Evolutionary conservation across 2,797 vertebrate species (phyloP), one percentile per base, ranked within the genome.

Genomic region (Oryzias sinensis): DNA sequence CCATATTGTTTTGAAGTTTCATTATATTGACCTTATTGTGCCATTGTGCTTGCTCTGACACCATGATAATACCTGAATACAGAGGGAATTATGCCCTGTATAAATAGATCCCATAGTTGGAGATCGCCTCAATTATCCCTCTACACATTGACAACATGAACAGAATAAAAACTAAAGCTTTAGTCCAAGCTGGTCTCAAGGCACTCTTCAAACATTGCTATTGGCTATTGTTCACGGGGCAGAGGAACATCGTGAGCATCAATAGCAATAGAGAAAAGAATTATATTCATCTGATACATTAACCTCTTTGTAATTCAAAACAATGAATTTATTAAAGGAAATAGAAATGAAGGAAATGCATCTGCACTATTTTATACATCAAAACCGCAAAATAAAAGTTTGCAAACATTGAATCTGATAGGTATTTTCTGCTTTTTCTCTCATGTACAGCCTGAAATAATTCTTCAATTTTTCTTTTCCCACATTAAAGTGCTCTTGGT

Each of bases 11-110:
- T 89, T 89, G 84, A 72, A 81, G 85, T 90, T 90, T 90, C 88
- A 90, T 90, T 89, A 88, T 89, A 88, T 89, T 90, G 89, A 88
- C 88, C 89, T 89, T 89, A 90, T 90, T 90, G 87, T 89, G 88
- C 86, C 83, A 88, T 90, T 89, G 89, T 90, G 77, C 82, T 56
- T 81, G 83, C 82, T 74, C 85, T 90, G 89, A 89, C 89, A 90
- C 87, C 88, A 84, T 82, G 85, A 90, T 90, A 90, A 90, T 85
- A 87, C 86, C 84, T 90, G 88, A 88, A 90, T 90, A 83, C 84
- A 76, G 85, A 80, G 84, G 86, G 87, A 90, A 89, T 90, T 89
- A 90, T 90, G 86, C 85, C 77, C 81, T 81, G 85, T 86, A 90
- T 87, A 90, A 90, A 90, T 82, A 90, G 85, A 87, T 87, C 84